These are phyloP conservation scores for Tarsius wallacei DNA, from an alignment of 2,797 vertebrate species.

Conservation along the genomic window DNA sequence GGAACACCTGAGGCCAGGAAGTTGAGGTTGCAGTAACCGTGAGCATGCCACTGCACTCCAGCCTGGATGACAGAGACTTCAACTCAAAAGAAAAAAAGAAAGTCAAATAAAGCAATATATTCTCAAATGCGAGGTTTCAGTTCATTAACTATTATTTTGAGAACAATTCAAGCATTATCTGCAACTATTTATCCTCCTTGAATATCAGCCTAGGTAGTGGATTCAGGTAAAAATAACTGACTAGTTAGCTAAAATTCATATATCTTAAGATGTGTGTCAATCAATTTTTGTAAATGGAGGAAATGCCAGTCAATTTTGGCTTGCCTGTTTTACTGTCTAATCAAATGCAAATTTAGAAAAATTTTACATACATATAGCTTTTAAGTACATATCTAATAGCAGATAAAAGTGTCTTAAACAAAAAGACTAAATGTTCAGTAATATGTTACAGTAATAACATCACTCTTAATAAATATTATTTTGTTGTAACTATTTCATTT, in stretches of 20 bases:
- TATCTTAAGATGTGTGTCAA: neutral
- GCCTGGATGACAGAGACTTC: too few species aligned
- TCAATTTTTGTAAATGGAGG: neutral
- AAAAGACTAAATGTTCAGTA: neutral
- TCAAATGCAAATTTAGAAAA: neutral
- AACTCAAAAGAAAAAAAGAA: too few species aligned
- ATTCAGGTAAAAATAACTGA: constrained; percentile 34
- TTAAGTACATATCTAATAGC: neutral
- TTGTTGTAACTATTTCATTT: neutral
- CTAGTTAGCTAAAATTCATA: constrained; percentile 12
- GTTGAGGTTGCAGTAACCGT: too few species aligned
- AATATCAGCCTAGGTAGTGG: neutral
- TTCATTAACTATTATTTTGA: neutral
- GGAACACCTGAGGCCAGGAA: too few species aligned
- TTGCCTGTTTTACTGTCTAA: neutral
- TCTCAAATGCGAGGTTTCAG: constrained; percentile 41
- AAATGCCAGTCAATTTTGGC: constrained; percentile 26
- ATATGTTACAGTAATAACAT: neutral
- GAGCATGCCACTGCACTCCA: too few species aligned
- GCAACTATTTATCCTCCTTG: constrained; percentile 2
- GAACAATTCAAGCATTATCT: constrained; percentile 23
- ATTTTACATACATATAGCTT: neutral
- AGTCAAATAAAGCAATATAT: constrained; percentile 19
- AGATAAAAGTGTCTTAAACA: neutral
- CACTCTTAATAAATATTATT: neutral